phyloP scores from a whole-genome alignment of 2,113 vertebrate genomes.

The Leuciscus idus region DNA sequence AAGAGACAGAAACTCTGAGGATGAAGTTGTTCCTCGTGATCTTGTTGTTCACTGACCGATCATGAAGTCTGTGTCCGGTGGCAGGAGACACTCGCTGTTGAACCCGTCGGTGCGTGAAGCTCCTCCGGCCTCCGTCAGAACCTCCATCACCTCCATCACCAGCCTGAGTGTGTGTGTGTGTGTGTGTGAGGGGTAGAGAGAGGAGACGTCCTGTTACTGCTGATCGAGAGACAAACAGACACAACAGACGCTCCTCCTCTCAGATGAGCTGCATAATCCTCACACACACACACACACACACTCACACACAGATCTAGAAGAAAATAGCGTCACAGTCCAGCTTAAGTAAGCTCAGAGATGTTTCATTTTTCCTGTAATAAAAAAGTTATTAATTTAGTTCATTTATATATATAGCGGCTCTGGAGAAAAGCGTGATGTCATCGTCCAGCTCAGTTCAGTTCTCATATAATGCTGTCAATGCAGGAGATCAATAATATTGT shows the following conservation, averaged over 20 bases:
- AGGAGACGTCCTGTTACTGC: neutral
- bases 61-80: constrained; percentile 74
- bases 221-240: constrained; percentile 34
- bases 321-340: no score
- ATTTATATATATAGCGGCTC: no score
- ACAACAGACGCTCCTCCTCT: constrained; percentile 35
- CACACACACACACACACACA: constrained; percentile 42
- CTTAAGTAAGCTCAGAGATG: no score
- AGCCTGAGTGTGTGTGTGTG: neutral
- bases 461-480: no score
- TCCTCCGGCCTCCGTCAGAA: constrained; percentile 21
- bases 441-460: no score
- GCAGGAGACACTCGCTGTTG: constrained; percentile 69
- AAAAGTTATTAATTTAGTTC: no score
- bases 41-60: constrained; percentile 63
- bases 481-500: no score
- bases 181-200: no score
- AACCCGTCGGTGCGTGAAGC: constrained; percentile 16
- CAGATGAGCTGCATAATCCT: constrained; percentile 44
- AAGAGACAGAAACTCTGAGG: neutral
- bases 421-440: no score
- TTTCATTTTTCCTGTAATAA: no score
- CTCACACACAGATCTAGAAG: constrained; percentile 25
- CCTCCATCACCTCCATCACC: constrained; percentile 61
- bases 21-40: no score